These are phyloP conservation scores for Agrenia bidenticulata DNA, from an alignment of 2,888 invertebrate species.

Conservation along the genomic window DNA sequence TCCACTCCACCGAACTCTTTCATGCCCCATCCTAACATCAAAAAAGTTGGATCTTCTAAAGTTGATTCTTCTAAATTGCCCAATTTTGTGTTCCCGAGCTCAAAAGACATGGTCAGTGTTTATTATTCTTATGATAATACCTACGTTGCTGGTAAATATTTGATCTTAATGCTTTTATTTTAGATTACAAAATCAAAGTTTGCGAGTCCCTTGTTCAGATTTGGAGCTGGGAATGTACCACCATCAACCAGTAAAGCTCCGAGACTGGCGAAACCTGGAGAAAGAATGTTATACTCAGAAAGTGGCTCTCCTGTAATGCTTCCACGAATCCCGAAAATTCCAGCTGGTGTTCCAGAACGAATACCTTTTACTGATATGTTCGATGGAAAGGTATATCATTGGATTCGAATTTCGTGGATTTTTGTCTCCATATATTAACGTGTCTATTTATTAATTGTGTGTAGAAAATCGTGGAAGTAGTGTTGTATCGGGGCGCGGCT, in stretches of 20 bases:
- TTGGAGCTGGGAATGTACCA: background rate
- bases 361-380: constrained; percentile 22
- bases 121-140: too few relatives aligned
- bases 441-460: constrained; percentile 7
- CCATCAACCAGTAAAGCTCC: constrained; percentile 34
- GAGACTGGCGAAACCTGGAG: constrained; percentile 46
- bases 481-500: constrained; percentile 31
- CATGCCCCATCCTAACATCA: too few relatives aligned
- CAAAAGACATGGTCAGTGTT: constrained; percentile 7
- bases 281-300: constrained; percentile 37
- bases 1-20: too few relatives aligned
- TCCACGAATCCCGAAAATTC: constrained; percentile 7
- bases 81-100: background rate
- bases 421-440: background rate
- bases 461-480: constrained; percentile 43
- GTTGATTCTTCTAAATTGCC: too few relatives aligned
- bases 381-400: constrained; percentile 32
- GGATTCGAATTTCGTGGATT: background rate
- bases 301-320: constrained; percentile 41
- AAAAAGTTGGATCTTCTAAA: too few relatives aligned
- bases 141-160: too few relatives aligned
- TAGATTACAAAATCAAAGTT: too few relatives aligned
- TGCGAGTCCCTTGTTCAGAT: background rate
- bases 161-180: too few relatives aligned
- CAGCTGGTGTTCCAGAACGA: constrained; percentile 12